Evolutionary conservation across 2,888 invertebrate species (phyloP), one percentile per base, ranked within the genome.

Genomic region (Drosophila acutilabella): DNA sequence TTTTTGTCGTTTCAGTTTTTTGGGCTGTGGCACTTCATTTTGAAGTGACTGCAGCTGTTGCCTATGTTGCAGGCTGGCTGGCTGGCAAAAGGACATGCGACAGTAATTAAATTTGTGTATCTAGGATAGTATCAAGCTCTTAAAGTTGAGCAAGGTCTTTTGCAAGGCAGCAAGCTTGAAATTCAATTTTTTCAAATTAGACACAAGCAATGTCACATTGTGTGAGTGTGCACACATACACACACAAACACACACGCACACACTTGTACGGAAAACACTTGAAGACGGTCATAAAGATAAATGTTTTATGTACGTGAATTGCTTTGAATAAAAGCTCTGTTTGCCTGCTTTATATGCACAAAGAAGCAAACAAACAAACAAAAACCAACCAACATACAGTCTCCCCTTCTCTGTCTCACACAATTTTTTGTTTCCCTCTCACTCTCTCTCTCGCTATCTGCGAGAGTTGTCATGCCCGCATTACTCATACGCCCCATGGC

Each of bases 251-350:
- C 23, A 26, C 36, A 30, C 16, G 50, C 8, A 54, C 18, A 47
- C 41, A 48, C 47, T 53, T 62, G 60, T 44, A 76, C 59, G 42
- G 47, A 57, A 65, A 65, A 70, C 76, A 87, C 84, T 88, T 84
- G 74, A 89, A 87, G 85, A 79, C 80, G 80, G 78, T 73, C 83
- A 83, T 88, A 86, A 87, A 85, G 88, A 89, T 89, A 87, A 87
- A 89, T 87, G 88, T 82, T 87, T 89, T 88, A 89, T 88, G 79
- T 82, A 88, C 89, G 87, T 87, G 87, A 81, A 88, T 89, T 89
- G 86, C 73, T 85, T 82, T 85, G 86, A 89, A 88, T 89, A 87
- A 89, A 86, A 78, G 86, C 81, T 71, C 76, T 79, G 83, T 89
- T 82, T 89, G 78, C 67, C 75, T 76, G 88, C 65, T 82, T 88